phyloP scores from a whole-genome alignment of 2,797 vertebrate genomes.

The Pangasius macronema region DNA sequence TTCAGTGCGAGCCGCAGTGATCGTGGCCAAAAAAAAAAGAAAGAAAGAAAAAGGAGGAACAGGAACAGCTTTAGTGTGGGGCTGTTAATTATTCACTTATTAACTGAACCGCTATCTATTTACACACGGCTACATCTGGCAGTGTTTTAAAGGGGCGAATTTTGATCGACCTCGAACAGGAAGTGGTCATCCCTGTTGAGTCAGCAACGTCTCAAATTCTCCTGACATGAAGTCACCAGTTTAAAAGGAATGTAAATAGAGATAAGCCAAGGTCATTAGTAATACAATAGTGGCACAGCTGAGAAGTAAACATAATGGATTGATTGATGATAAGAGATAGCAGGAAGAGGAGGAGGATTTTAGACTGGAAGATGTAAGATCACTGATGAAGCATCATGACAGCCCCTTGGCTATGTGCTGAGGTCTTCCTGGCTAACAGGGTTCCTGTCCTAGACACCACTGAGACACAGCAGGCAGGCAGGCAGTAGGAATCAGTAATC shows the following conservation, averaged over 20 bases:
- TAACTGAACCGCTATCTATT: slow-evolving; percentile 28
- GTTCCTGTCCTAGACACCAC: background rate
- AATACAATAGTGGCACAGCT: background rate
- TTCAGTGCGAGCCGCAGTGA: background rate
- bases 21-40: slow-evolving; percentile 14
- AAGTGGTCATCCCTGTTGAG: background rate
- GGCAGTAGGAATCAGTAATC: background rate
- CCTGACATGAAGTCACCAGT: background rate
- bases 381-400: background rate
- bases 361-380: background rate
- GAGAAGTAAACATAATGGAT: background rate
- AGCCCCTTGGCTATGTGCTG: background rate
- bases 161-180: slow-evolving; percentile 19
- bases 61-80: background rate
- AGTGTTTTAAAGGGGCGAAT: background rate
- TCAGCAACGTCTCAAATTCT: slow-evolving; percentile 12
- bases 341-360: background rate
- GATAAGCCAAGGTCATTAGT: background rate
- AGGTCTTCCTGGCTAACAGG: background rate
- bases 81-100: slow-evolving; percentile 46
- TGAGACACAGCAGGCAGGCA: background rate
- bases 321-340: background rate
- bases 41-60: background rate
- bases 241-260: background rate
- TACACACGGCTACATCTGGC: background rate